Conservation (phyloP, 2,113 vertebrate species). For the Toxostoma redivivum region DNA sequence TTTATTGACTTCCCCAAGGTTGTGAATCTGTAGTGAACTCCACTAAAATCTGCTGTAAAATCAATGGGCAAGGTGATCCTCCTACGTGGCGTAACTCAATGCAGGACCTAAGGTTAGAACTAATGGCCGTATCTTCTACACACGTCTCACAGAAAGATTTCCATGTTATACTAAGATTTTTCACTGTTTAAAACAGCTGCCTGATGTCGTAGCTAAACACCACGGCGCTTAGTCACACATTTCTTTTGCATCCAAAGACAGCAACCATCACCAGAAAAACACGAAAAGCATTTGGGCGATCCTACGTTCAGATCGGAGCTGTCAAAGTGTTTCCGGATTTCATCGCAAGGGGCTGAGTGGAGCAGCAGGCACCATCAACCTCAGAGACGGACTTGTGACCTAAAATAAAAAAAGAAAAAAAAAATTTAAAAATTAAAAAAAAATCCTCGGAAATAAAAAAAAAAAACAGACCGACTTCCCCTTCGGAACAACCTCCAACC, state of each 20-base stretch:
- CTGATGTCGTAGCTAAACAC: background rate
- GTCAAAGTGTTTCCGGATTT: background rate
- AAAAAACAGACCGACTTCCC: no score
- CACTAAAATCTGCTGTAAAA: background rate
- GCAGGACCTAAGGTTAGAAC: background rate
- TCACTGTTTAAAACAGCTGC: background rate
- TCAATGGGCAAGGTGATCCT: background rate
- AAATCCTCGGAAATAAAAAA: background rate
- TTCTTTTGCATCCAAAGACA: background rate
- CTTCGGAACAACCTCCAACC: accelerated
- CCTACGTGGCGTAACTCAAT: accelerated
- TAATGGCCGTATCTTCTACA: accelerated
- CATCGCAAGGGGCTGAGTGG: background rate
- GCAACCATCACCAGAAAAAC: background rate
- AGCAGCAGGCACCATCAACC: background rate
- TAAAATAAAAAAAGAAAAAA: no score
- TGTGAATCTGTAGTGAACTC: background rate
- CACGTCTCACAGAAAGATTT: background rate
- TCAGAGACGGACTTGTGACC: background rate
- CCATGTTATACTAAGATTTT: accelerated
- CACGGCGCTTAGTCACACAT: background rate
- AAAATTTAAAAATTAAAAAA: no score
- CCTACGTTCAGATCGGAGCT: accelerated
- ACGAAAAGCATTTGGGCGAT: background rate
- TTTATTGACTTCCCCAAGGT: background rate